Evolutionary conservation across 2,113 vertebrate genomes (phyloP), one percentile per base, ranked within the genome.

Genomic region (Bubalus kerabau): DNA sequence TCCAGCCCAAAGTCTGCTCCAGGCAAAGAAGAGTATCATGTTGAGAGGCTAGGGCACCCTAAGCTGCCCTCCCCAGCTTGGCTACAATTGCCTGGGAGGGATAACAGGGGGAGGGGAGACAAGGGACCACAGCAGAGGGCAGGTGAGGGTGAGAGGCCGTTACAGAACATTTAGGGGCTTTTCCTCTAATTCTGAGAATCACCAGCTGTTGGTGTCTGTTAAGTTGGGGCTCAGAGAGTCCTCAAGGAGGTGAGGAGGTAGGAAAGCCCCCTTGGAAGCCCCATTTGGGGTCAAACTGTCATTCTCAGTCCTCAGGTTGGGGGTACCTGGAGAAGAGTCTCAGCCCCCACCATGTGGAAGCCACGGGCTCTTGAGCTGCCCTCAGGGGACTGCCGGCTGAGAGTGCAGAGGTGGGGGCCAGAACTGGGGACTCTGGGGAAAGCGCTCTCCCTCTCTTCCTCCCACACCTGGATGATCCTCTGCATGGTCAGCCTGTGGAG

Each of bases 181-280:
- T 97, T 98, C 67, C 76, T 85, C 57, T n/a, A 6, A 54, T 67
- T 19, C n/a, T 17, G 14, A 86, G n/a, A 83, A 52, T 40, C 87
- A 87, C 67, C 91, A 96, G 46, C 84, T 64, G 46, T 84, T 48
- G 36, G 24, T 36, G 17, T 96, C 46, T 71, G 91, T 81, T 87
- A 82, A 87, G 32, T 21, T 90, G 96, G 94, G 90, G 89, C 36
- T 96, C 94, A 92, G 54, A 76, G 93, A 95, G 36, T 83, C 74
- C 90, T 76, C 88, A 76, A 52, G 10, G 23, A 46, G 84, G 80
- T 78, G 13, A 67, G 19, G 28, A 86, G 94, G 36, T 85, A 76
- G 97, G 97, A 98, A 98, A 98, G 11, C 85, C 97, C 98, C 97
- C 15, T 76, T 78, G 92, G 95, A 97, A 98, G 57, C 76, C 96